A percentile compares a stretch with the other conserved stretches of the same genome.
Evolutionary conservation across 2,888 invertebrate genomes (phyloP).

Genomic region (Oscheius sp.): DNA sequence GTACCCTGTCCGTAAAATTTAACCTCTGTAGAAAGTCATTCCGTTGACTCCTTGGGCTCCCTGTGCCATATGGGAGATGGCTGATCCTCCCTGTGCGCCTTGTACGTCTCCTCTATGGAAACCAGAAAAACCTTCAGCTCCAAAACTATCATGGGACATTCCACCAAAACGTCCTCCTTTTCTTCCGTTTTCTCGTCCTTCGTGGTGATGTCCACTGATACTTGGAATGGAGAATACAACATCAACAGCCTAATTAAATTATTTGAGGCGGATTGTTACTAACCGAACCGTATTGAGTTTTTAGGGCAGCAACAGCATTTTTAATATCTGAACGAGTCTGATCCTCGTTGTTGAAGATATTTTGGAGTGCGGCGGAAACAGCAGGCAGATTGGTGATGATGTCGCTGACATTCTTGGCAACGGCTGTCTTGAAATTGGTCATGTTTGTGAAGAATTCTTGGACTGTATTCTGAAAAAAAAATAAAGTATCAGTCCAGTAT

Average conservation of each 20-base stretch:
- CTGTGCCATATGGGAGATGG: too few species aligned
- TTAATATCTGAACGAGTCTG: constrained; percentile 35
- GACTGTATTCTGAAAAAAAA: constrained; percentile 30
- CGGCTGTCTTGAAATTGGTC: constrained; percentile 22
- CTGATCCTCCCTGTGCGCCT: not conserved
- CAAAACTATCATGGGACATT: not conserved
- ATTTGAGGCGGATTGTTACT: constrained; percentile 37
- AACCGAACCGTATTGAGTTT: constrained; percentile 32
- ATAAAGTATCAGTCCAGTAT: not conserved
- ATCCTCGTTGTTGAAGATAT: constrained; percentile 38
- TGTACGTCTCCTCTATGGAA: not conserved
- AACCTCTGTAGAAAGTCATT: too few species aligned
- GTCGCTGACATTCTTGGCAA: constrained; percentile 35
- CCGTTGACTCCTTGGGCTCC: too few species aligned
- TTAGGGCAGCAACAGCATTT: constrained; percentile 21
- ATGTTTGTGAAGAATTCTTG: constrained; percentile 29
- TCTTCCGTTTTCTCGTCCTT: not conserved
- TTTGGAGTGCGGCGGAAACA: constrained; percentile 29
- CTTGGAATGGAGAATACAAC: not conserved
- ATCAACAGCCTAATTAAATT: constrained; percentile 2
- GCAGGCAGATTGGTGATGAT: constrained; percentile 31
- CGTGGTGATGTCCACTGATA: not conserved
- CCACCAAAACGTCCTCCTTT: not conserved
- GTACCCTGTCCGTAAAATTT: too few species aligned
- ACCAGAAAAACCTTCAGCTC: not conserved